These are phyloP conservation scores for Lipophrys pholis DNA, from an alignment of 2,113 vertebrate genomes.

Conservation along the genomic window DNA sequence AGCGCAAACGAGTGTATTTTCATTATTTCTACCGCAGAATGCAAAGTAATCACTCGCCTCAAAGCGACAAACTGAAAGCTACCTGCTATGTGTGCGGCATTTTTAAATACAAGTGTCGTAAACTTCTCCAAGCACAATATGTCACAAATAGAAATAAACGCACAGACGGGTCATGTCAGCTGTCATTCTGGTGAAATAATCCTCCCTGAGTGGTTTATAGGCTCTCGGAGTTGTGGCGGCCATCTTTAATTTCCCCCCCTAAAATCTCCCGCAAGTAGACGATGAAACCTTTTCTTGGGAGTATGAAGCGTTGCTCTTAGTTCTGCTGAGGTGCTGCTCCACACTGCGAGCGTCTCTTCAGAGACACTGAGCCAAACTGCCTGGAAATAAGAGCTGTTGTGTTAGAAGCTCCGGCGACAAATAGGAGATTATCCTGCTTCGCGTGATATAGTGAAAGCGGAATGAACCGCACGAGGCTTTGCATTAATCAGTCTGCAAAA, in stretches of 20 bases:
- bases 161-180: too few relatives aligned
- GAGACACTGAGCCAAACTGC: conserved; percentile 4
- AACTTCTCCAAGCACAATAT: neutral
- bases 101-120: neutral
- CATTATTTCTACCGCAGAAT: neutral
- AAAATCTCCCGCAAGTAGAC: too few relatives aligned
- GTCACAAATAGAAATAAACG: too few relatives aligned
- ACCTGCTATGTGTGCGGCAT: neutral
- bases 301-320: neutral
- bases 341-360: neutral
- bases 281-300: too few relatives aligned
- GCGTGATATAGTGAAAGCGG: conserved; percentile 22
- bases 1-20: neutral
- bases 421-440: conserved; percentile 29
- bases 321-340: neutral
- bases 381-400: conserved; percentile 10
- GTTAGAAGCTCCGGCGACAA: conserved; percentile 19
- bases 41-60: neutral
- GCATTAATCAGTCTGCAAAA: conserved; percentile 23
- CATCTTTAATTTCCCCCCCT: neutral
- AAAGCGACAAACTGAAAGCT: neutral
- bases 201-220: neutral
- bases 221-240: neutral
- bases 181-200: neutral
- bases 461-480: conserved; percentile 16